A percentile compares a stretch with the other conserved stretches of the same genome.
phyloP scores from a whole-genome alignment of 2,888 invertebrate species.

The Aporophyla lueneburgensis region DNA sequence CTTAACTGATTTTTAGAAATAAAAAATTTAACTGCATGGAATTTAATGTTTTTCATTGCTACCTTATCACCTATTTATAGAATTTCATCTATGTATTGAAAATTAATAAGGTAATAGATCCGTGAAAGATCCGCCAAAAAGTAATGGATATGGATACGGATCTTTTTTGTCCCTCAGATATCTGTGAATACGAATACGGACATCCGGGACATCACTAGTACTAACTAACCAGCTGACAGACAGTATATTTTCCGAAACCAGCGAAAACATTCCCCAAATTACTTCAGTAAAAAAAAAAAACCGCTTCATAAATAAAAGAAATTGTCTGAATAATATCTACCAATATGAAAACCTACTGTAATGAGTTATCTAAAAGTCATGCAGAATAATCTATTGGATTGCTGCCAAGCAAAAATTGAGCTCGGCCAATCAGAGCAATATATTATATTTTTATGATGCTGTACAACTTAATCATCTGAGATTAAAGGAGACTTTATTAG shows the following conservation, averaged over 20 bases:
- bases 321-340: conserved; percentile 54
- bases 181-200: too few species aligned
- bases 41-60: too few species aligned
- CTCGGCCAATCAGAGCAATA: conserved; percentile 32
- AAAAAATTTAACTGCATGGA: too few species aligned
- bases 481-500: conserved; percentile 55
- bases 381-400: conserved; percentile 60
- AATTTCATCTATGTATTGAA: too few species aligned
- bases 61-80: too few species aligned
- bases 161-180: too few species aligned
- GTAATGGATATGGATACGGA: too few species aligned
- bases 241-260: conserved; percentile 41
- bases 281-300: conserved; percentile 53
- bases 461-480: conserved; percentile 56
- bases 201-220: too few species aligned
- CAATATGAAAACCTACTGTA: conserved; percentile 50
- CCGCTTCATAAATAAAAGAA: conserved; percentile 61
- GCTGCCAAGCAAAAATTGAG: conserved; percentile 57
- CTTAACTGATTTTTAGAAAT: too few species aligned
- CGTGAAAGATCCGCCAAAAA: too few species aligned
- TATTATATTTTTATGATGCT: conserved; percentile 53
- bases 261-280: conserved; percentile 39
- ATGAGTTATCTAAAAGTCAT: conserved; percentile 60
- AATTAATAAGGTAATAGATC: too few species aligned
- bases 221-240: conserved; percentile 24